A percentile compares a stretch with the other conserved stretches of the same genome.
Evolutionary conservation across 1,140 invertebrate species (phyloP).

Genomic region (Melipona quadrifasciata): DNA sequence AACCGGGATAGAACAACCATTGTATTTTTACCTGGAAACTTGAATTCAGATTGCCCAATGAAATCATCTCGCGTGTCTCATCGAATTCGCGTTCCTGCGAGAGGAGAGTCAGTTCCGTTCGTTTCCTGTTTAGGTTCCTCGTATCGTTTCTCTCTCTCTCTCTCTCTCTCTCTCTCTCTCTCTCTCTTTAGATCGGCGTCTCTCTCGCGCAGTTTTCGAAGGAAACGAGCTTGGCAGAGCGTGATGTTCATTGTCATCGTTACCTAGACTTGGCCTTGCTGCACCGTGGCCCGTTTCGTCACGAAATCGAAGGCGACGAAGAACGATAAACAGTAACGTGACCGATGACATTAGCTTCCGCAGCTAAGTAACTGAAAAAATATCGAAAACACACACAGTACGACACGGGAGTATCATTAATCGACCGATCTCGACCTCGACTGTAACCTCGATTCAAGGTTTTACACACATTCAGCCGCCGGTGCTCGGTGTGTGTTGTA

Average conservation of each 20-base stretch:
- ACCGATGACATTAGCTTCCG: not conserved
- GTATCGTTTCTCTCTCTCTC: not conserved
- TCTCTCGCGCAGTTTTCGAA: not conserved
- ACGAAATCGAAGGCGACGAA: not conserved
- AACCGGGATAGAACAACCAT: not conserved
- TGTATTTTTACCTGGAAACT: not conserved
- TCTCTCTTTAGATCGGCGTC: not conserved
- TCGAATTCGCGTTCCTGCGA: not conserved
- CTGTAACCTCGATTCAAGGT: constrained; percentile 45
- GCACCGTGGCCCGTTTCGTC: not conserved
- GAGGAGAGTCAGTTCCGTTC: not conserved
- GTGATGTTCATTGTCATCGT: not conserved
- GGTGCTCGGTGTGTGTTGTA: constrained; percentile 2
- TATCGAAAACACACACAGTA: not conserved
- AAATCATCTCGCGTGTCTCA: not conserved
- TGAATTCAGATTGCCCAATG: not conserved
- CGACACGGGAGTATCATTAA: constrained; percentile 13
- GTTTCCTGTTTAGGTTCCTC: not conserved
- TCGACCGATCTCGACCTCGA: constrained; percentile 41
- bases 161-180: too few relatives aligned
- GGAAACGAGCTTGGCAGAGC: not conserved
- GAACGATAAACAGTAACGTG: not conserved
- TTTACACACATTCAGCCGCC: constrained; percentile 1
- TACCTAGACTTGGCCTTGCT: not conserved
- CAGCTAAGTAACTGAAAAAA: constrained; percentile 4